These are phyloP conservation scores for Caenorhabditis plicata DNA, from an alignment of 2,888 invertebrate genomes.

Conservation along the genomic window DNA sequence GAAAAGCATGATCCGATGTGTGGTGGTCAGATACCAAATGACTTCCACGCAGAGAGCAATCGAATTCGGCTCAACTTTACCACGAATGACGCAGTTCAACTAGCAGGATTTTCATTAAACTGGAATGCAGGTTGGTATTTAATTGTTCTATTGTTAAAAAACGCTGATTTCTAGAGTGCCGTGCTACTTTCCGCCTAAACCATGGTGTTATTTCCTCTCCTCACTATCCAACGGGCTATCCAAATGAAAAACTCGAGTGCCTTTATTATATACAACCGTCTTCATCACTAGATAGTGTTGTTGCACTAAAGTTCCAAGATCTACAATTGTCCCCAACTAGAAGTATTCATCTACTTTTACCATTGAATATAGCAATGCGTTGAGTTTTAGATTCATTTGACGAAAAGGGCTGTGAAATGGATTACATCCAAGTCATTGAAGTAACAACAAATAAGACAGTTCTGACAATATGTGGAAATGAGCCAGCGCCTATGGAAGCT, in stretches of 20 bases:
- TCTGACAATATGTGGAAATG: conserved; percentile 40
- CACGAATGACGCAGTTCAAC: conserved; percentile 41
- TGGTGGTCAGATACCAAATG: conserved; percentile 43
- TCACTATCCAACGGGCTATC: conserved; percentile 58
- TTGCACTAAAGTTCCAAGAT: conserved; percentile 24
- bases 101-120: conserved; percentile 52
- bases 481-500: conserved; percentile 14
- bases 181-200: conserved; percentile 41
- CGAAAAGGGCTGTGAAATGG: conserved; percentile 46
- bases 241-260: conserved; percentile 50
- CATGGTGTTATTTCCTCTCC: conserved; percentile 62
- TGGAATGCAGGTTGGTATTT: conserved; percentile 52
- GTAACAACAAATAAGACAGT: conserved; percentile 29
- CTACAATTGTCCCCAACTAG: conserved; percentile 14
- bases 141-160: neutral
- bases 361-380: too few species aligned
- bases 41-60: conserved; percentile 48
- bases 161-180: conserved; percentile 41
- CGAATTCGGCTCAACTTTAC: conserved; percentile 59
- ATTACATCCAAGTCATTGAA: conserved; percentile 57
- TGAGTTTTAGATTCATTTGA: conserved; percentile 17
- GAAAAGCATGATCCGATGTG: conserved; percentile 50
- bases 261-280: conserved; percentile 59
- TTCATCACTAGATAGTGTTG: conserved; percentile 16
- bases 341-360: neutral